These are phyloP conservation scores for Drosophila birchii DNA, from an alignment of 2,888 invertebrate species.

Conservation along the genomic window DNA sequence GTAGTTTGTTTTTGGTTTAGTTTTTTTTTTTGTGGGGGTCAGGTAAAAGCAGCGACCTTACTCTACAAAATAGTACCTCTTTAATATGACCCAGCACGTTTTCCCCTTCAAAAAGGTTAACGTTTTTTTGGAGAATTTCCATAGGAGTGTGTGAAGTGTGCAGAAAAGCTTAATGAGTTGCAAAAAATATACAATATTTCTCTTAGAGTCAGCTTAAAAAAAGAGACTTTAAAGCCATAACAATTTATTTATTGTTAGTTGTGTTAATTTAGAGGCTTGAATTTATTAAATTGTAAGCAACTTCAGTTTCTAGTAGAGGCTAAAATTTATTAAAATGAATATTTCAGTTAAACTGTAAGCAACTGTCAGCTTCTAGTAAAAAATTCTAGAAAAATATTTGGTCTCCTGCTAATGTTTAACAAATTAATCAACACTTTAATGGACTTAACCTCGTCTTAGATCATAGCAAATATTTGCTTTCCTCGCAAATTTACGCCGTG, in stretches of 20 bases:
- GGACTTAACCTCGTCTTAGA: constrained; percentile 38
- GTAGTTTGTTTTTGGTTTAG: constrained; percentile 3
- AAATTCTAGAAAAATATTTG: not conserved
- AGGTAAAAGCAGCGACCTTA: constrained; percentile 44
- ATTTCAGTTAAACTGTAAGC: not conserved
- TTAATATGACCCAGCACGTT: constrained; percentile 29
- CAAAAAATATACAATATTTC: not conserved
- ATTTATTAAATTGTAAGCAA: not conserved
- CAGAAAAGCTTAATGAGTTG: constrained; percentile 10
- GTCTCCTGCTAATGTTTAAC: not conserved
- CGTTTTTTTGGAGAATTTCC: constrained; percentile 3
- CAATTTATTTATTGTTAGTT: not conserved
- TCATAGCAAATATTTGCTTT: constrained; percentile 44
- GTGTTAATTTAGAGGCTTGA: not conserved
- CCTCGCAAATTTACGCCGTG: constrained; percentile 16
- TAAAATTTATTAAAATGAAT: not conserved
- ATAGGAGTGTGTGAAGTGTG: constrained; percentile 15
- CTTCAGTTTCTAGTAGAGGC: not conserved
- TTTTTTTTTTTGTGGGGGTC: constrained; percentile 13
- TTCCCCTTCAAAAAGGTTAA: constrained; percentile 28
- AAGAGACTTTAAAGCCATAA: too few species aligned
- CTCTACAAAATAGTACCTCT: constrained; percentile 31
- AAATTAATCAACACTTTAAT: not conserved
- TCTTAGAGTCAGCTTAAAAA: not conserved
- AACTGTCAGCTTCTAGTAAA: not conserved